Conservation (phyloP, 2,113 vertebrate genomes). For the Campylomormyrus numenius region DNA sequence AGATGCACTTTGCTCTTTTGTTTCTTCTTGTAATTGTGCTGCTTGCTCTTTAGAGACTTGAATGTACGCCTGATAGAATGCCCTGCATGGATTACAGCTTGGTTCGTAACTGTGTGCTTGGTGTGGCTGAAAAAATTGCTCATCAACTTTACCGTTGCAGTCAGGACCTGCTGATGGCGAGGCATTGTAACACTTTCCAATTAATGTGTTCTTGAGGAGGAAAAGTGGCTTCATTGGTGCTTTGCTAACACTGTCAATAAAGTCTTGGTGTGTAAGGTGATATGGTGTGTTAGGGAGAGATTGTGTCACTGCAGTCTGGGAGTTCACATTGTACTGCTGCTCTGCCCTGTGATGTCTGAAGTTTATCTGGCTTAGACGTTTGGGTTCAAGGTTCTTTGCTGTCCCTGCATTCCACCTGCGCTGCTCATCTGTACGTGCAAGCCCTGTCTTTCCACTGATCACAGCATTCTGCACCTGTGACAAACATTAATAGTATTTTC, state of each 20-base stretch:
- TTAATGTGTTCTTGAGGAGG: not conserved
- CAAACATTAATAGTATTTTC: not conserved
- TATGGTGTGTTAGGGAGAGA: conserved; percentile 8
- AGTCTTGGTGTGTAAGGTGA: not conserved
- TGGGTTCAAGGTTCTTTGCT: conserved; percentile 15
- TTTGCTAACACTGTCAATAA: not conserved
- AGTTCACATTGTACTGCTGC: not conserved
- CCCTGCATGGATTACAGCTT: too few relatives aligned
- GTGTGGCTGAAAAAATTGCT: too few relatives aligned
- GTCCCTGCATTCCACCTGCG: conserved; percentile 13
- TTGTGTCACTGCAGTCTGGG: not conserved
- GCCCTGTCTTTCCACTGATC: not conserved
- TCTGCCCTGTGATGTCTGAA: conserved; percentile 10
- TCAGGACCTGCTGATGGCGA: not conserved
- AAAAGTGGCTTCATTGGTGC: not conserved
- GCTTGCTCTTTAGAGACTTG: too few relatives aligned
- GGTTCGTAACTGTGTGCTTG: too few relatives aligned
- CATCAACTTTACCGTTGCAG: not conserved
- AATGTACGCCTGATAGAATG: too few relatives aligned
- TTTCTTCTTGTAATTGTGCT: too few relatives aligned
- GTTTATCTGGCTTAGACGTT: conserved; percentile 10
- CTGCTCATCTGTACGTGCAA: not conserved
- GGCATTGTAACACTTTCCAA: not conserved
- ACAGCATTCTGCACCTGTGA: conserved; percentile 10
- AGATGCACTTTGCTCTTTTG: too few relatives aligned